phyloP scores from a whole-genome alignment of 2,888 invertebrate species.

The Polydrusus pterygomalis region DNA sequence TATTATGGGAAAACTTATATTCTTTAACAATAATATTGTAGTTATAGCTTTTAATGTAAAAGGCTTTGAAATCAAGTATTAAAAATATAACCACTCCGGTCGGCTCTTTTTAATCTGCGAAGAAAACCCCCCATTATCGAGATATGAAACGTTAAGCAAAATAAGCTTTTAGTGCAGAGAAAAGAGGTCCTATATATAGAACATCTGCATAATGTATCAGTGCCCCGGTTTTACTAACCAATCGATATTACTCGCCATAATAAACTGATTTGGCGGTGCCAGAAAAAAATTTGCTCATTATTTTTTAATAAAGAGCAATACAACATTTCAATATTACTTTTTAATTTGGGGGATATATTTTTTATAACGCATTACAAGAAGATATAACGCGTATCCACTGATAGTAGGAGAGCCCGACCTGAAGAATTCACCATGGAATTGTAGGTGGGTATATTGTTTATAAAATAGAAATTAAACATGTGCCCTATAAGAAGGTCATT shows the following conservation, averaged over 20 bases:
- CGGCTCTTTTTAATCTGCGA: neutral
- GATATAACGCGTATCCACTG: too few relatives aligned
- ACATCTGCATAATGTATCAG: conserved; percentile 19
- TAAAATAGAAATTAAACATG: too few relatives aligned
- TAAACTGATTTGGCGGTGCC: neutral
- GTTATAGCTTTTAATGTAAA: too few relatives aligned
- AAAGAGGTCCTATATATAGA: conserved; percentile 15
- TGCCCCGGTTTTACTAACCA: conserved; percentile 16
- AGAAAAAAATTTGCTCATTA: neutral
- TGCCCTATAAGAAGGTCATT: too few relatives aligned
- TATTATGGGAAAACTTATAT: too few relatives aligned
- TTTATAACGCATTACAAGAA: too few relatives aligned
- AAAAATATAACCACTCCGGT: neutral
- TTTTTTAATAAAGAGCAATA: neutral
- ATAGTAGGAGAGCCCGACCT: too few relatives aligned
- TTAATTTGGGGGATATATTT: neutral
- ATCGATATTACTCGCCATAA: conserved; percentile 5
- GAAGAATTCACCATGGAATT: too few relatives aligned
- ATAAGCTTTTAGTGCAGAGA: neutral
- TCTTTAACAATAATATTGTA: too few relatives aligned
- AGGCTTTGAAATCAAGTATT: too few relatives aligned
- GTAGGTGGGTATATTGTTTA: too few relatives aligned
- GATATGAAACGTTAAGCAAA: neutral
- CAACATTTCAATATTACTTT: neutral
- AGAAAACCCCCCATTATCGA: neutral